These are phyloP conservation scores for Corythaeola cristata DNA, from an alignment of 2,113 vertebrate species.

Conservation along the genomic window DNA sequence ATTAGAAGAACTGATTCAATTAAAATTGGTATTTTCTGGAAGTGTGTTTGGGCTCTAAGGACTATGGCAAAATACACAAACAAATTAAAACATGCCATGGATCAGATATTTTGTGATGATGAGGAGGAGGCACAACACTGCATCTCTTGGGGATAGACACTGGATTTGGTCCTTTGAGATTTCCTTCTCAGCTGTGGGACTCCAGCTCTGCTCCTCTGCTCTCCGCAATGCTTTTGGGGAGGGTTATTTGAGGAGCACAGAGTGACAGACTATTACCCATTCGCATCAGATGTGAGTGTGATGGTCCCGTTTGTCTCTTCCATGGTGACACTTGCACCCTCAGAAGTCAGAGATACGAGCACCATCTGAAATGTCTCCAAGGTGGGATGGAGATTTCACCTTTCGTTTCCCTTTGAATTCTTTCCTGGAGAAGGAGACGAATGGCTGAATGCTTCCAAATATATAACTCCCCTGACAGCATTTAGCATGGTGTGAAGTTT, in stretches of 20 bases:
- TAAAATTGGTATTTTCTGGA: not conserved
- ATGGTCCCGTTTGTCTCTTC: not conserved
- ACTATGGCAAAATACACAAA: not conserved
- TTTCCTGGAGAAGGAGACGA: not conserved
- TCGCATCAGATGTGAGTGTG: not conserved
- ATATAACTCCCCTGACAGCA: not conserved
- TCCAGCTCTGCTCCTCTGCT: not conserved
- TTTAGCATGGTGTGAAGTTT: not conserved
- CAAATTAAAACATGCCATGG: not conserved
- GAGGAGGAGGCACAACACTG: not conserved
- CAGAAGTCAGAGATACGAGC: not conserved
- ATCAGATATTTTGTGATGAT: not conserved
- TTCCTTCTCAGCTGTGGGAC: not conserved
- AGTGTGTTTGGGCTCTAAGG: not conserved
- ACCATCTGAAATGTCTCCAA: not conserved
- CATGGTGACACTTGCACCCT: not conserved
- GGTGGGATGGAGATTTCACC: not conserved
- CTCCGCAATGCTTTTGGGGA: not conserved
- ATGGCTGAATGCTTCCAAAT: not conserved
- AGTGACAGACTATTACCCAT: not conserved
- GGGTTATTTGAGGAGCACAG: not conserved
- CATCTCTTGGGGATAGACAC: not conserved
- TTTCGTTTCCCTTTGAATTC: not conserved
- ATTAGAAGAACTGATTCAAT: not conserved
- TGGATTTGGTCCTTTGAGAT: not conserved